Evolutionary conservation across 2,888 invertebrate genomes (phyloP).

Genomic region (Nemotelus nigrinus): DNA sequence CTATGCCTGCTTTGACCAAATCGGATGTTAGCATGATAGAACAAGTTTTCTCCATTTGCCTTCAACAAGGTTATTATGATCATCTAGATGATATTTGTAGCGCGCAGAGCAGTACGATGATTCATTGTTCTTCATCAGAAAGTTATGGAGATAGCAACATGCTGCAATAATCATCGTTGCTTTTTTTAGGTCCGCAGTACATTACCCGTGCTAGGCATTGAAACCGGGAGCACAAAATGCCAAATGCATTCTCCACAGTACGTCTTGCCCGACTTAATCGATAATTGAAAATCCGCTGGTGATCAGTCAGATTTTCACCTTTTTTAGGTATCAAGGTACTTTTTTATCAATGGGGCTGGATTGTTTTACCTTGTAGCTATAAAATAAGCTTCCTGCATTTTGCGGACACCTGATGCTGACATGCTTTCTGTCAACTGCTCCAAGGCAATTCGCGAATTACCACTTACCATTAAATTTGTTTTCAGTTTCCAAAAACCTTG

Average conservation of each 20-base stretch:
- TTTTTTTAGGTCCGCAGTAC: too few relatives aligned
- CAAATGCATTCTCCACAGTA: too few relatives aligned
- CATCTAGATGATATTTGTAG: not conserved
- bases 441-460: slow-evolving; percentile 6
- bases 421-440: slow-evolving; percentile 13
- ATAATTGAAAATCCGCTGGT: slow-evolving; percentile 1
- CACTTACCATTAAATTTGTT: slow-evolving; percentile 4
- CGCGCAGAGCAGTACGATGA: slow-evolving; percentile 26
- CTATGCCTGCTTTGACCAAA: too few relatives aligned
- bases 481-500: not conserved
- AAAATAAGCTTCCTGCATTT: slow-evolving; percentile 2
- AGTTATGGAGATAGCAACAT: slow-evolving; percentile 46
- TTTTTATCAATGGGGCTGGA: not conserved
- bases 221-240: too few relatives aligned
- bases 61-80: slow-evolving; percentile 28
- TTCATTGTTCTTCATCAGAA: slow-evolving; percentile 27
- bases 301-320: slow-evolving; percentile 12
- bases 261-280: too few relatives aligned
- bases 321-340: slow-evolving; percentile 18
- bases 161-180: not conserved
- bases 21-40: too few relatives aligned
- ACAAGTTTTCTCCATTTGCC: slow-evolving; percentile 45
- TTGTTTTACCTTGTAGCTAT: slow-evolving; percentile 3
- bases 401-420: not conserved
- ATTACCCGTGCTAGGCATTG: too few relatives aligned